Evolutionary conservation across 2,797 vertebrate genomes (phyloP).

Genomic region (Pelobates cultripes): DNA sequence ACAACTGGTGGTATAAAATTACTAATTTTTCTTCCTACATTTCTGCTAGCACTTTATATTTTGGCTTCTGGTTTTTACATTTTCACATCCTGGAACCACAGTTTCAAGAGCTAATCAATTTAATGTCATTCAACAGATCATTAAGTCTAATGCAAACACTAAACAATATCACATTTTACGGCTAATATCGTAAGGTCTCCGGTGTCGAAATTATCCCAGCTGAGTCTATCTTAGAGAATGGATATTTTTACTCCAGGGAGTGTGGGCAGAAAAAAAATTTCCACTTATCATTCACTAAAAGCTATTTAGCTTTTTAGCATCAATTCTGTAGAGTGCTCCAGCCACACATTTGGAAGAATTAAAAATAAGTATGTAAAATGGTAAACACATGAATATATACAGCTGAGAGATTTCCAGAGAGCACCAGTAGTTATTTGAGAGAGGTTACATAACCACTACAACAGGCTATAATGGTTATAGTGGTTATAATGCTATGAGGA

Average conservation of each 20-base stretch:
- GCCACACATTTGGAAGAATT: not conserved
- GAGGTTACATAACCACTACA: no score
- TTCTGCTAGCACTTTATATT: no score
- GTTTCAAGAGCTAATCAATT: conserved; percentile 8
- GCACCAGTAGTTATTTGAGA: no score
- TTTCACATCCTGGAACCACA: no score
- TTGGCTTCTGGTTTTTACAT: no score
- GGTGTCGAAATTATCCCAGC: conserved; percentile 9
- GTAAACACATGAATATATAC: not conserved
- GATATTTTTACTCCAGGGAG: conserved; percentile 13
- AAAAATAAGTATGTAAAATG: not conserved
- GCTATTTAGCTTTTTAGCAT: conserved; percentile 13
- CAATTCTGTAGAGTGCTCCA: conserved; percentile 1
- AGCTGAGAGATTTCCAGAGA: not conserved
- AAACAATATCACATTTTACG: conserved; percentile 37
- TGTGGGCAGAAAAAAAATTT: not conserved
- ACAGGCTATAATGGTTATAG: no score
- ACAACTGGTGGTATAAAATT: no score
- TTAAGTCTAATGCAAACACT: conserved; percentile 28
- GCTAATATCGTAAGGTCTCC: conserved; percentile 16
- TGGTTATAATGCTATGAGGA: no score
- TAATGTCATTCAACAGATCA: conserved; percentile 30
- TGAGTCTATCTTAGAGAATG: conserved; percentile 4
- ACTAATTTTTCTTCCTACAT: no score
- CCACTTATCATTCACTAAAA: conserved; percentile 24